Evolutionary conservation across 1,140 invertebrate genomes (phyloP), one percentile per base, ranked within the genome.

Genomic region (Goniozus legneri): DNA sequence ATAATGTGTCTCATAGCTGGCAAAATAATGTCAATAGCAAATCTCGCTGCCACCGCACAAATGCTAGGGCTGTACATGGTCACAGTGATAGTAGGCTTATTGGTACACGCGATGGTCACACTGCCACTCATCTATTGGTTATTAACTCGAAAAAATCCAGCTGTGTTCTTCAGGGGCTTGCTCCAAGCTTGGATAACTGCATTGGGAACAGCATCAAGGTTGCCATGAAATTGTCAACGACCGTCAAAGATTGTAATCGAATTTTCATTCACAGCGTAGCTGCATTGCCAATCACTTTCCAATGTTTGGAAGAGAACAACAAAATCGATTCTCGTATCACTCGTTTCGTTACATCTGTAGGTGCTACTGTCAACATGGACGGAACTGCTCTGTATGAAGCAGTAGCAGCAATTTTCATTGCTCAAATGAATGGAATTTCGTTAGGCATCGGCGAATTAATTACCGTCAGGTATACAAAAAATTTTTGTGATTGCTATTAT

Each of bases 251-350:
- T 20, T 41, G 24, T 42, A 8, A 32, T 42, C 33, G 18, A 16
- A 24, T 15, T 12, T 27, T 52, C 12, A 19, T 44, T 62, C 55
- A 34, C 64, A 88, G 86, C 60, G 81, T 86, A 31, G 87, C 85
- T 2, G 87, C 88, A 31, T 73, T 90, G 47, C 87, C 88, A 1
- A 77, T 89, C 24, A 88, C 87, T 6, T 88, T 89, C 60, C 79
- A 79, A 20, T 89, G 87, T 69, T 75, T 91, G 56, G 87, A 91
- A 65, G 84, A 87, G 56, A 88, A 87, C 54, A 79, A 85, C 49
- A 79, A 81, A 47, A 80, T 89, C 36, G 86, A 90, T 68, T 71
- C 79, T 12, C 72, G 86, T 48, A 84, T 90, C 14, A 85, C 86
- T n/a, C 71, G 83, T 37, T 85, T 85, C 58, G 80, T 84, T 8